phyloP scores from a whole-genome alignment of 2,888 invertebrate species.

The Thalpophila matura region DNA sequence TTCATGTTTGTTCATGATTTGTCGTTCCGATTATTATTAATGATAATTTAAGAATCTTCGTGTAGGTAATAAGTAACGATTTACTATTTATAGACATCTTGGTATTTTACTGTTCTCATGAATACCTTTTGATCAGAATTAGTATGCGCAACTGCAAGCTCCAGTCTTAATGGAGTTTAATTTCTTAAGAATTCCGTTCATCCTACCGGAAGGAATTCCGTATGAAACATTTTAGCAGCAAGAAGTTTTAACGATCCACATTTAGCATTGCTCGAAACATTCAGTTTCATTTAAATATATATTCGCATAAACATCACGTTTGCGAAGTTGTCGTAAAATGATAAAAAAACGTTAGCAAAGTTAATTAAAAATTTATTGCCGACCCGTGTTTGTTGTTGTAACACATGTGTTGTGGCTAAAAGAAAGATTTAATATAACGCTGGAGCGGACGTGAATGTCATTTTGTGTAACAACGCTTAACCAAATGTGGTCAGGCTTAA shows the following conservation, averaged over 20 bases:
- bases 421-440: constrained; percentile 46
- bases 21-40: too few species aligned
- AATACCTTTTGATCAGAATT: background rate
- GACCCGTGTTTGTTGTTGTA: constrained; percentile 50
- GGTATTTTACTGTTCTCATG: background rate
- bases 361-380: constrained; percentile 56
- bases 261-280: constrained; percentile 26
- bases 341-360: constrained; percentile 43
- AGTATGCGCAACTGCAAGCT: constrained; percentile 12
- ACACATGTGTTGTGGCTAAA: constrained; percentile 46
- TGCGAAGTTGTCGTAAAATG: constrained; percentile 47
- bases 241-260: constrained; percentile 10
- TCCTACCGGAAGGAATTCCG: constrained; percentile 15
- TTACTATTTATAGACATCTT: background rate
- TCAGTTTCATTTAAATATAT: constrained; percentile 39
- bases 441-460: constrained; percentile 28
- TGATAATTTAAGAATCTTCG: background rate
- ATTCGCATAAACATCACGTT: constrained; percentile 42
- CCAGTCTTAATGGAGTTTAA: background rate
- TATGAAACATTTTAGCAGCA: background rate
- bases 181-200: background rate
- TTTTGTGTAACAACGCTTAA: constrained; percentile 26
- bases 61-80: background rate
- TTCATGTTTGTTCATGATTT: too few species aligned
- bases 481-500: constrained; percentile 31